These are phyloP conservation scores for Synanthedon vespiformis DNA, from an alignment of 2,888 invertebrate species.

Conservation along the genomic window DNA sequence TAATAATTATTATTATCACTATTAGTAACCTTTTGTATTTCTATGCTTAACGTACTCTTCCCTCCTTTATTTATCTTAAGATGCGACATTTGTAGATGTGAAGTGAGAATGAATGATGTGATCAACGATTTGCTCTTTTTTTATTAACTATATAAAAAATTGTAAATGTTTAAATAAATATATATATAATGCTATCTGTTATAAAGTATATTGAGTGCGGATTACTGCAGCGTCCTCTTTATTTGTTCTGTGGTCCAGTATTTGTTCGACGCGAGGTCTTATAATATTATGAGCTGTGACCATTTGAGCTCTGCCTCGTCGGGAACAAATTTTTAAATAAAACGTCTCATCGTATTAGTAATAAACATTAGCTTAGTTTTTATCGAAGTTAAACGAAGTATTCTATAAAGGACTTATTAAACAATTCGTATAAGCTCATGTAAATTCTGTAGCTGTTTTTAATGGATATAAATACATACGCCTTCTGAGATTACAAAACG, in stretches of 20 bases:
- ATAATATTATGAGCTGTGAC: too few relatives aligned
- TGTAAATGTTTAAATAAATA: not conserved
- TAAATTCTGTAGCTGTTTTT: conserved; percentile 41
- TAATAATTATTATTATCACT: not conserved
- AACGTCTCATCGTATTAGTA: conserved; percentile 38
- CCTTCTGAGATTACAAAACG: conserved; percentile 42
- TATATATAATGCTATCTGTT: not conserved
- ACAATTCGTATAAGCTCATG: conserved; percentile 33
- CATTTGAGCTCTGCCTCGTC: conserved; percentile 17
- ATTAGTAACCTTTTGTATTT: not conserved
- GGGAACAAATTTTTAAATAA: conserved; percentile 47
- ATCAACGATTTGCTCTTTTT: too few relatives aligned
- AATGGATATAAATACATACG: conserved; percentile 35
- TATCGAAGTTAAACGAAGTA: conserved; percentile 42
- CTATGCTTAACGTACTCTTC: too few relatives aligned
- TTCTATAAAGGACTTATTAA: conserved; percentile 31
- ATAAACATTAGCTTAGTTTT: conserved; percentile 37
- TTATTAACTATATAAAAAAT: too few relatives aligned
- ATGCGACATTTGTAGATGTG: too few relatives aligned
- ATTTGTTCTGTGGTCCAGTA: conserved; percentile 4
- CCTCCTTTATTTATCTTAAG: too few relatives aligned
- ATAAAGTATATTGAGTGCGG: too few relatives aligned
- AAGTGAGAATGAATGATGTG: too few relatives aligned
- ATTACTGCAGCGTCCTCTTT: not conserved
- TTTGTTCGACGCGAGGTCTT: conserved; percentile 21